These are phyloP conservation scores for Minunthozetes semirufus DNA, from an alignment of 2,888 invertebrate genomes.

Conservation along the genomic window DNA sequence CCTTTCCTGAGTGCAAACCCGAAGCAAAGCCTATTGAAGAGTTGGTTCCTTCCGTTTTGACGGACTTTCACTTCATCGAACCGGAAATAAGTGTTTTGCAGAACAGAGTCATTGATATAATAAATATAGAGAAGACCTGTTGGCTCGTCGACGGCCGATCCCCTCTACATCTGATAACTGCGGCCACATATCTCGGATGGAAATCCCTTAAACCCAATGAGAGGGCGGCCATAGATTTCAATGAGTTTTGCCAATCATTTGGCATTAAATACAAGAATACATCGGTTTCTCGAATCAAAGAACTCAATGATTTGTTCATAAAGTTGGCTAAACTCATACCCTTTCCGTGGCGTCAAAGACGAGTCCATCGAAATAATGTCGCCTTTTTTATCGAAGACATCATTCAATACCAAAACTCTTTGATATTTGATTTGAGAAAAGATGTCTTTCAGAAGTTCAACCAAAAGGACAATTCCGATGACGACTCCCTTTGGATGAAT, in stretches of 20 bases:
- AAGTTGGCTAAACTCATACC: constrained; percentile 2
- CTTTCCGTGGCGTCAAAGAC: neutral
- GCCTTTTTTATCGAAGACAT: neutral
- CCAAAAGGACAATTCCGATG: neutral
- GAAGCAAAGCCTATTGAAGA: constrained; percentile 4
- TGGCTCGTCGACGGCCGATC: constrained; percentile 17
- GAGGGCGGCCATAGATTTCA: neutral
- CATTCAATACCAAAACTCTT: neutral
- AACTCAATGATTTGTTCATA: constrained; percentile 1
- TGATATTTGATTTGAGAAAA: constrained; percentile 5
- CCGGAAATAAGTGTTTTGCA: neutral
- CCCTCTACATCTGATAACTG: constrained; percentile 7
- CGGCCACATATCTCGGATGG: neutral
- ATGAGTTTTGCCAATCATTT: neutral
- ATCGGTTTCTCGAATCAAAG: neutral
- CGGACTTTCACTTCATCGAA: neutral
- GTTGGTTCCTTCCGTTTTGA: constrained; percentile 15
- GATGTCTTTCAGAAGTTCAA: neutral
- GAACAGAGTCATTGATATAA: neutral
- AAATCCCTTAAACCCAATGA: neutral
- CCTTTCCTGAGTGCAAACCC: constrained; percentile 3
- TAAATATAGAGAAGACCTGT: constrained; percentile 24
- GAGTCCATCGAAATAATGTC: neutral
- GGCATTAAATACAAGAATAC: neutral
- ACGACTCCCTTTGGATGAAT: constrained; percentile 11